Evolutionary conservation across 2,888 invertebrate species (phyloP).

Genomic region (Idaea straminata): DNA sequence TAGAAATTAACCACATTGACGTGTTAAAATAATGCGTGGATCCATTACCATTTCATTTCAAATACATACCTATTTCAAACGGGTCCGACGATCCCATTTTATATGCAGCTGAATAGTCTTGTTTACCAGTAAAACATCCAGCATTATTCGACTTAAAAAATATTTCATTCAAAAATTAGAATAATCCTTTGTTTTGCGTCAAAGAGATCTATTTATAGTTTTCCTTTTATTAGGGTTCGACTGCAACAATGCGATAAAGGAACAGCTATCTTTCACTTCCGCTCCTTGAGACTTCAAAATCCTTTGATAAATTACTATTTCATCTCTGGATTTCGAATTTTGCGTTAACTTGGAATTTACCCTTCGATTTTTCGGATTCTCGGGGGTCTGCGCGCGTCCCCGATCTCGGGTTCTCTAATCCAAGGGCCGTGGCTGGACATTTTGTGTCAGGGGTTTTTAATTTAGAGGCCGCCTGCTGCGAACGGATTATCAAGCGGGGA

Average conservation of each 20-base stretch:
- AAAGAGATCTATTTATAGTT: slow-evolving; percentile 35
- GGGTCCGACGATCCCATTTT: background rate
- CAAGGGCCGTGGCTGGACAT: slow-evolving; percentile 55
- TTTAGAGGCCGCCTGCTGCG: slow-evolving; percentile 75
- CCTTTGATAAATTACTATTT: slow-evolving; percentile 79
- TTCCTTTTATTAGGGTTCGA: slow-evolving; percentile 43
- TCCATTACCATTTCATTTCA: background rate
- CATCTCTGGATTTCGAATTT: slow-evolving; percentile 70
- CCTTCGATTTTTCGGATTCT: slow-evolving; percentile 47
- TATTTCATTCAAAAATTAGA: slow-evolving; percentile 27
- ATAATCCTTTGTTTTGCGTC: slow-evolving; percentile 31
- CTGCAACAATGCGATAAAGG: slow-evolving; percentile 63
- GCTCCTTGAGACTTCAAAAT: slow-evolving; percentile 67
- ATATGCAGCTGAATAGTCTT: background rate
- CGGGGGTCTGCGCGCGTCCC: slow-evolving; percentile 36
- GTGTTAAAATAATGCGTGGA: slow-evolving; percentile 38
- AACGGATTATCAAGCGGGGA: slow-evolving; percentile 69
- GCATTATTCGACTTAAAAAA: slow-evolving; percentile 16
- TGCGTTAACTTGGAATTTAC: slow-evolving; percentile 58
- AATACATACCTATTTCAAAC: no score
- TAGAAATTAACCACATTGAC: slow-evolving; percentile 34
- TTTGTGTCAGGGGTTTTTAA: slow-evolving; percentile 70
- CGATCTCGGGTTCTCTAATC: slow-evolving; percentile 58
- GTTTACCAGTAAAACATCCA: background rate
- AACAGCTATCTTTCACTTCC: slow-evolving; percentile 60